These are phyloP conservation scores for Phylloscopus collybita DNA, from an alignment of 2,797 vertebrate genomes.

Conservation along the genomic window DNA sequence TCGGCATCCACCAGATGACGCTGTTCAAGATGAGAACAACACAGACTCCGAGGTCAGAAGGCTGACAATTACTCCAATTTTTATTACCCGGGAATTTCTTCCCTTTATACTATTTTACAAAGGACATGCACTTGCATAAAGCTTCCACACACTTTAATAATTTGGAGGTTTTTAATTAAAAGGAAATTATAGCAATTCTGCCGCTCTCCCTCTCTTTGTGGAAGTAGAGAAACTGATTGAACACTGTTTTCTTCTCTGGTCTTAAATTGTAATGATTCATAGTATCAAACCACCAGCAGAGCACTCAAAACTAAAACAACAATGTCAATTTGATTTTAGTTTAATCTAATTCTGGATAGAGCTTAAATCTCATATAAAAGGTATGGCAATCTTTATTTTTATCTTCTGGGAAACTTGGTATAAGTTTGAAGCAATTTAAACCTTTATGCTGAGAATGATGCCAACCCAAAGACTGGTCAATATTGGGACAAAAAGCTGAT, in stretches of 20 bases:
- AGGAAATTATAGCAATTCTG: not conserved
- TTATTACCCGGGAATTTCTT: too few relatives aligned
- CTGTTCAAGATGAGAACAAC: too few relatives aligned
- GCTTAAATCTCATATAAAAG: not conserved
- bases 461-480: not conserved
- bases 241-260: not conserved
- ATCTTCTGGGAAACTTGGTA: not conserved
- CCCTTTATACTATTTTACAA: too few relatives aligned
- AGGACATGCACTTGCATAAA: not conserved
- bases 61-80: too few relatives aligned
- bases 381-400: not conserved
- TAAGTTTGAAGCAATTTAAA: not conserved
- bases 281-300: not conserved
- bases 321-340: not conserved
- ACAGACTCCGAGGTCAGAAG: too few relatives aligned
- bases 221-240: not conserved
- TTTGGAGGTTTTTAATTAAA: not conserved
- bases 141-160: not conserved
- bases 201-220: not conserved
- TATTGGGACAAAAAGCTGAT: not conserved
- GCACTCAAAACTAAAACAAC: not conserved
- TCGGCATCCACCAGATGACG: too few relatives aligned
- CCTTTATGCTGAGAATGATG: not conserved
- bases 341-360: not conserved
- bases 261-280: not conserved